Base-by-base conservation (phyloP, 2,888 invertebrate species). In the Brachycybe producta region DNA sequence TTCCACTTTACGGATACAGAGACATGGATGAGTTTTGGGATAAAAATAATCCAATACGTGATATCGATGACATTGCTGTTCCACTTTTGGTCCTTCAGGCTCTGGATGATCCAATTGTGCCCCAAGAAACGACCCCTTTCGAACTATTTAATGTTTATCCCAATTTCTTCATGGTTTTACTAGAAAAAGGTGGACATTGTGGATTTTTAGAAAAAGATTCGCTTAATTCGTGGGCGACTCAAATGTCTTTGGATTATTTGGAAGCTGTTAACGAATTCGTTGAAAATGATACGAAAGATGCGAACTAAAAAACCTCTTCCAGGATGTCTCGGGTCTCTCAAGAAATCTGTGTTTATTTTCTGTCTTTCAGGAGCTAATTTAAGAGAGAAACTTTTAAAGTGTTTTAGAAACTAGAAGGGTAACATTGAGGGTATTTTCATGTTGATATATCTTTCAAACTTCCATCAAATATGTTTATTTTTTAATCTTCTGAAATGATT, bases 171-270 rank as follows among this genome's bases (percentile, higher is more conserved):
- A 56, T 65, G 17, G 61, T 59, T 4, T 58, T 57, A 2, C 58
- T 63, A 2, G 58, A 60, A n/a, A 56, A 57, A 41, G 65, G 65
- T 7, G 65, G 65, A 2, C 65, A 65, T 50, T 63, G 63, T 55
- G 64, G 63, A 5, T 65, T 65, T 52, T 52, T 62, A 21, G 61
- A 65, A 27, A 30, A 26, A 1, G 44, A 30, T 3, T 13, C 27
- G 4, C n/a, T 19, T 5, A 32, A 21, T 15, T 45, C 41, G 1
- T 53, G 53, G 53, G 53, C 53, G 7, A 35, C 32, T 5, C 11
- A n/a, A 5, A 4, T 52, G 15, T 40, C 51, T 5, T 19, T 53
- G n/a, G 51, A 53, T 47, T 53, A 38, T 26, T 8, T 53, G n/a
- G 23, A 15, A 23, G 51, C 51, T 5, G 34, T 45, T 7, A 8